These are phyloP conservation scores for Nothura maculosa DNA, from an alignment of 2,797 vertebrate species.

Conservation along the genomic window DNA sequence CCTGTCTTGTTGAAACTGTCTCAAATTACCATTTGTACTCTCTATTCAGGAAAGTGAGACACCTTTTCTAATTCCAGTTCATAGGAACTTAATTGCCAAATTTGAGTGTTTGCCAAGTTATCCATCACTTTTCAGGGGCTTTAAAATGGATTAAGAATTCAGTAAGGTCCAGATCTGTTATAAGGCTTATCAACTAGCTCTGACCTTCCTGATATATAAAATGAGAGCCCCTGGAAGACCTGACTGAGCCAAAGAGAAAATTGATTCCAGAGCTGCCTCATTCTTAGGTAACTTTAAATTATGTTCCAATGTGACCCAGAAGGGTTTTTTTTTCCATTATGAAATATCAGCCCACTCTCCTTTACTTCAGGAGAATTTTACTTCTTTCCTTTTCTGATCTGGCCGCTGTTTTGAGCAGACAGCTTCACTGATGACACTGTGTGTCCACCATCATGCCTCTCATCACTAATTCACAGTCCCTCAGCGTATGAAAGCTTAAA, in stretches of 20 bases:
- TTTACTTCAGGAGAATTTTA: conserved; percentile 24
- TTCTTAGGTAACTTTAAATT: conserved; percentile 50
- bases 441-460: conserved; percentile 70
- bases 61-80: conserved; percentile 56
- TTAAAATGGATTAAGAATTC: conserved; percentile 36
- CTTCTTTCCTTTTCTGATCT: conserved; percentile 36
- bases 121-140: conserved; percentile 41
- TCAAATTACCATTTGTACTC: conserved; percentile 37
- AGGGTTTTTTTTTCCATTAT: neutral
- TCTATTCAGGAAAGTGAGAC: conserved; percentile 44
- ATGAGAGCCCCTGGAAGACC: neutral
- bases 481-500: conserved; percentile 71
- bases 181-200: conserved; percentile 22
- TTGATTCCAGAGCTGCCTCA: conserved; percentile 39
- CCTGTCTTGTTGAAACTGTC: neutral
- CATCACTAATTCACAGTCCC: conserved; percentile 75
- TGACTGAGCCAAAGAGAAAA: conserved; percentile 18
- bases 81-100: conserved; percentile 53
- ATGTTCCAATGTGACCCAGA: conserved; percentile 29
- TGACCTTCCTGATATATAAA: conserved; percentile 33
- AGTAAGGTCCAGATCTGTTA: conserved; percentile 33
- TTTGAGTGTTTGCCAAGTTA: conserved; percentile 39
- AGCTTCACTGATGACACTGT: conserved; percentile 50
- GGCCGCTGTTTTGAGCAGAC: conserved; percentile 42
- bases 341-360: conserved; percentile 1